Percentiles rank a stretch among this genome's conserved stretches.
Evolutionary conservation across 2,888 invertebrate genomes (phyloP).

Genomic region (Melanophora roralis): DNA sequence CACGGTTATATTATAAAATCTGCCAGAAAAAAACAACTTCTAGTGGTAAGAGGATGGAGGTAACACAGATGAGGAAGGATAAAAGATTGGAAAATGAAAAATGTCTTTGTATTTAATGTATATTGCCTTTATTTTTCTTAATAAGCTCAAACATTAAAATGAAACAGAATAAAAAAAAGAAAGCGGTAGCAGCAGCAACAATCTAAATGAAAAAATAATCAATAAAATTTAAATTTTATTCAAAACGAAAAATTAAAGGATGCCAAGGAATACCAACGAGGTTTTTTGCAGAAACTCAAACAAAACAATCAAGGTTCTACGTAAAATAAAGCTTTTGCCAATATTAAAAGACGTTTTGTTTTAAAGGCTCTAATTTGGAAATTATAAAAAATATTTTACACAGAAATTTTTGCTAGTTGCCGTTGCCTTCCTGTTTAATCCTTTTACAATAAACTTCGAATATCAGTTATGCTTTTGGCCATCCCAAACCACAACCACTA

Average conservation of each 20-base stretch:
- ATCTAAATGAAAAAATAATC: conserved; percentile 22
- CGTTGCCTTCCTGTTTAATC: conserved; percentile 11
- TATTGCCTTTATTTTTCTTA: conserved; percentile 57
- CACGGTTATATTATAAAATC: conserved; percentile 26
- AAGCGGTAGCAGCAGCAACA: neutral
- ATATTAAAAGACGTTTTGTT: too few species aligned
- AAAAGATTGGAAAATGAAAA: conserved; percentile 52
- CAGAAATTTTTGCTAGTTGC: conserved; percentile 4
- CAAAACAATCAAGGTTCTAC: too few species aligned
- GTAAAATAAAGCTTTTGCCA: too few species aligned
- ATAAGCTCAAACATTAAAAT: conserved; percentile 54
- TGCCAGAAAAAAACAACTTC: neutral
- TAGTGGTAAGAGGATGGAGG: neutral
- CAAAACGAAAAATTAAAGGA: conserved; percentile 18
- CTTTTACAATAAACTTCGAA: neutral
- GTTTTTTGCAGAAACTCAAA: neutral
- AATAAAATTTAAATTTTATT: conserved; percentile 49
- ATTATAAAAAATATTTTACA: too few species aligned
- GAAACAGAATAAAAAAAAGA: neutral
- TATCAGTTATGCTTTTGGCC: conserved; percentile 40
- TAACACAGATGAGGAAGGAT: conserved; percentile 21
- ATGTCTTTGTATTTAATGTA: conserved; percentile 48
- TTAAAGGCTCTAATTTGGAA: too few species aligned
- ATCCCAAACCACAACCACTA: conserved; percentile 14
- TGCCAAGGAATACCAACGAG: too few species aligned